phyloP scores from a whole-genome alignment of 2,797 vertebrate species.

The Pogonophryne albipinna region DNA sequence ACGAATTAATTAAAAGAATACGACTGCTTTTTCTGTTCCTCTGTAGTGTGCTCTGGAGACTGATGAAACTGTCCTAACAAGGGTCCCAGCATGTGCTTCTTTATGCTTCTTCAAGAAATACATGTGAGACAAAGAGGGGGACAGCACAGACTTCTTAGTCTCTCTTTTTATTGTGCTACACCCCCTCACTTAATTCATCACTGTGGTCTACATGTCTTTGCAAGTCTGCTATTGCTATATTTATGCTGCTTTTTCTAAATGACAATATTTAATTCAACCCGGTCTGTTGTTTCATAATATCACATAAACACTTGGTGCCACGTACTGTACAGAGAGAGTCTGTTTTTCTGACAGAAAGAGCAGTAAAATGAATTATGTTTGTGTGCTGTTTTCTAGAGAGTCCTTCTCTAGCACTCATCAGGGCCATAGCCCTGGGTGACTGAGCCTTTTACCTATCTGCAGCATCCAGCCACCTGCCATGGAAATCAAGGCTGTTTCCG shows the following conservation, averaged over 20 bases:
- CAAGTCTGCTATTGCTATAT: neutral
- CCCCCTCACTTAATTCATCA: constrained; percentile 32
- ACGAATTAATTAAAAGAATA: constrained; percentile 73
- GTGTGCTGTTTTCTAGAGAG: constrained; percentile 64
- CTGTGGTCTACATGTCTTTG: constrained; percentile 17
- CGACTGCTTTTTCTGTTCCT: constrained; percentile 46
- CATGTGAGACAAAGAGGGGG: constrained; percentile 52
- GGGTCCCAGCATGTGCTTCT: constrained; percentile 50
- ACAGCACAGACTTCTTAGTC: constrained; percentile 44
- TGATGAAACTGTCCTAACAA: constrained; percentile 53
- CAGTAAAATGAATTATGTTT: constrained; percentile 47
- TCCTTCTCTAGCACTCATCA: constrained; percentile 81
- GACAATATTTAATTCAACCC: constrained; percentile 11
- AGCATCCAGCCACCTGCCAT: constrained; percentile 86
- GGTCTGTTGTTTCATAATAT: constrained; percentile 12
- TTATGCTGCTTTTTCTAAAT: constrained; percentile 16
- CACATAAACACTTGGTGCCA: neutral
- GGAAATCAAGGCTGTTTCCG: constrained; percentile 93
- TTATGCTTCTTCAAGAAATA: constrained; percentile 58
- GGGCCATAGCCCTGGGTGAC: constrained; percentile 82
- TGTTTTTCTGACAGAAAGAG: constrained; percentile 28
- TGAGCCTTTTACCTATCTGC: constrained; percentile 86
- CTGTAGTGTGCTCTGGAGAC: constrained; percentile 67
- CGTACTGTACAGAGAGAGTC: constrained; percentile 5
- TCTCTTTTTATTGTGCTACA: constrained; percentile 33